phyloP scores from a whole-genome alignment of 2,888 invertebrate genomes.

The Dynastes hyllus region DNA sequence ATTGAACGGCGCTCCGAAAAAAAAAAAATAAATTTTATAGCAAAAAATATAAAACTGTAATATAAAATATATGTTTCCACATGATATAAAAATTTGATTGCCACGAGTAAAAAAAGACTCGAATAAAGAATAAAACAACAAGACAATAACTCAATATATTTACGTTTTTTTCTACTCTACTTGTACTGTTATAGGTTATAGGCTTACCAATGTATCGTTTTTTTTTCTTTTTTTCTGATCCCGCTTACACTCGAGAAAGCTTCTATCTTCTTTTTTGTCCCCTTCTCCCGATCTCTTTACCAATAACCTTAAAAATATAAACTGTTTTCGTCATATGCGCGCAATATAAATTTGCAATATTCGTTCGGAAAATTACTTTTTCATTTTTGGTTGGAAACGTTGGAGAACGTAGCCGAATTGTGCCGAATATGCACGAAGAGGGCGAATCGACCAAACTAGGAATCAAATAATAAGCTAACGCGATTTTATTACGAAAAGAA shows the following conservation, averaged over 20 bases:
- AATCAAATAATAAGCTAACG: slow-evolving; percentile 1
- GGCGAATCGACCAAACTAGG: neutral
- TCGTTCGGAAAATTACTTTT: slow-evolving; percentile 37
- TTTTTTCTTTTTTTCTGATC: neutral
- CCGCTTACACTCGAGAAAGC: neutral
- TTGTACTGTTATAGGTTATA: neutral
- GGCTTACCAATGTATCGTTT: neutral
- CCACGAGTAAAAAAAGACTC: slow-evolving; percentile 45
- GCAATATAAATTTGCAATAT: slow-evolving; percentile 33
- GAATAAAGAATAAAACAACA: slow-evolving; percentile 45
- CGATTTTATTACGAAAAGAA: slow-evolving; percentile 25
- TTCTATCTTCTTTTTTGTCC: neutral
- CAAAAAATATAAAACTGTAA: slow-evolving; percentile 49
- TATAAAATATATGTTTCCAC: slow-evolving; percentile 50
- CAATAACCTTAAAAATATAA: slow-evolving; percentile 43
- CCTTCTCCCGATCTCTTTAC: neutral
- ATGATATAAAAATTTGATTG: slow-evolving; percentile 50
- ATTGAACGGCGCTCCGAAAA: slow-evolving; percentile 26
- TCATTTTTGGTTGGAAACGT: slow-evolving; percentile 1
- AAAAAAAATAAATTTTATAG: slow-evolving; percentile 47
- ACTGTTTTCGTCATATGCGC: slow-evolving; percentile 36
- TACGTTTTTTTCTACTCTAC: slow-evolving; percentile 14
- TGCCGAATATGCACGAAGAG: neutral
- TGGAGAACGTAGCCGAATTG: neutral
- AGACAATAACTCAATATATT: slow-evolving; percentile 44